Base-by-base conservation (phyloP, 2,888 invertebrate species). In the Taphrorychus bicolor region DNA sequence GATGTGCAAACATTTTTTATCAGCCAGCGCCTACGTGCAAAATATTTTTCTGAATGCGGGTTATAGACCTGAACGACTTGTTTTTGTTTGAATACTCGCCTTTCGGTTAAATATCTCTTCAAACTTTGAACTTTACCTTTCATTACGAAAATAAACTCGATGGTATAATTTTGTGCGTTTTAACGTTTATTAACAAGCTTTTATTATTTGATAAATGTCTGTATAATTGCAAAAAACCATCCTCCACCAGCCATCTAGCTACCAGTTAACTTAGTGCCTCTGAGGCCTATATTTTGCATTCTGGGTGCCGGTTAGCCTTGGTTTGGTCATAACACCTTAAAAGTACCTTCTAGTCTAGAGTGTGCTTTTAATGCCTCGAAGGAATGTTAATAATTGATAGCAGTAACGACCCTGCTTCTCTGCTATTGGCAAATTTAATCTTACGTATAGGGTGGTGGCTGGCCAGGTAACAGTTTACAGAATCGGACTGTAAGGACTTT, bases 221-320 rank as follows among this genome's bases (percentile, higher is more conserved):
- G n/a, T n/a, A n/a, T n/a, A n/a, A n/a, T n/a, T n/a, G n/a, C n/a
- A n/a, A n/a, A n/a, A n/a, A n/a, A n/a, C n/a, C n/a, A n/a, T n/a
- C n/a, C n/a, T n/a, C n/a, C n/a, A n/a, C 32, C 11, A 11, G 32
- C n/a, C 42, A 53, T 54, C 49, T 62, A 52, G 67, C 58, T 59
- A 62, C 62, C 48, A 57, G 61, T 53, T 67, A 67, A 58, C 67
- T 62, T 62, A 67, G 67, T 62, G 62, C 62, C 67, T 57, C 54
- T 67, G 21, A 67, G 67, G 67, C 59, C 67, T 62, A 67, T 67
- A 67, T 67, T 67, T 62, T 62, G 67, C 67, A 58, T 67, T 67
- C 48, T 49, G 56, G 67, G 61, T 62, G 57, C 67, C 53, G 67
- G 67, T 67, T 67, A 62, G 49, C 67, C 67, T 67, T 67, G 67